Conservation (phyloP, 2,113 vertebrate genomes). For the Sisor rabdophorus region DNA sequence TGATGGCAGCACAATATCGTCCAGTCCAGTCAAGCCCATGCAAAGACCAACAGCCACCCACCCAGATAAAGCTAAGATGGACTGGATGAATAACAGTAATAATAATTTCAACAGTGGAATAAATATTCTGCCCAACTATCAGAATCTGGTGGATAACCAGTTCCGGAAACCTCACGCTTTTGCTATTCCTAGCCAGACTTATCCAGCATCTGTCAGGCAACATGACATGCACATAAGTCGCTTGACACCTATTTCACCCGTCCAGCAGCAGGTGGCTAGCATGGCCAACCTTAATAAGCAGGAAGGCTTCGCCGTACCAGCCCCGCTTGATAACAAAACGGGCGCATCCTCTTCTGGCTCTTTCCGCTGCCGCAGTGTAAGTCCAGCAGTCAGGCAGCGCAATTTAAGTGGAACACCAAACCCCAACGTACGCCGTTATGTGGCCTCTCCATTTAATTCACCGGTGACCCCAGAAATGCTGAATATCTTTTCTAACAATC, state of each 20-base stretch:
- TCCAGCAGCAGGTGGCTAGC: constrained; percentile 82
- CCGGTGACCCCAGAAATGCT: constrained; percentile 82
- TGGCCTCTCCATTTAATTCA: constrained; percentile 83
- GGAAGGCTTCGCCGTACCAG: constrained; percentile 94
- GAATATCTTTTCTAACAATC: constrained; percentile 79
- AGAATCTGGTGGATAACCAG: constrained; percentile 90
- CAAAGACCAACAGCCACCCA: constrained; percentile 96
- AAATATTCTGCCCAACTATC: constrained; percentile 88
- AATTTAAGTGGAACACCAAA: constrained; percentile 76
- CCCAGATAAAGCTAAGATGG: constrained; percentile 92
- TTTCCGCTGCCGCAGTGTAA: constrained; percentile 93
- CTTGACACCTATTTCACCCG: constrained; percentile 90
- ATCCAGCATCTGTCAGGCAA: constrained; percentile 83
- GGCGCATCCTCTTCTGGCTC: constrained; percentile 64
- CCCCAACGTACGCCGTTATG: constrained; percentile 75
- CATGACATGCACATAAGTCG: constrained; percentile 86
- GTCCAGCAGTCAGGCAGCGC: constrained; percentile 91
- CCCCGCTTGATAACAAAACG: constrained; percentile 89
- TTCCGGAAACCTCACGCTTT: constrained; percentile 97
- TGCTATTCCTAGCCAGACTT: constrained; percentile 88
- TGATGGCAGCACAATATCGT: constrained; percentile 86
- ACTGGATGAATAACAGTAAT: constrained; percentile 90
- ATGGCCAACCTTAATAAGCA: constrained; percentile 80
- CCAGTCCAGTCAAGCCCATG: constrained; percentile 96
- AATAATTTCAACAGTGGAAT: constrained; percentile 72